Base-by-base conservation (phyloP, 2,797 vertebrate genomes). In the Botia kubotai region DNA sequence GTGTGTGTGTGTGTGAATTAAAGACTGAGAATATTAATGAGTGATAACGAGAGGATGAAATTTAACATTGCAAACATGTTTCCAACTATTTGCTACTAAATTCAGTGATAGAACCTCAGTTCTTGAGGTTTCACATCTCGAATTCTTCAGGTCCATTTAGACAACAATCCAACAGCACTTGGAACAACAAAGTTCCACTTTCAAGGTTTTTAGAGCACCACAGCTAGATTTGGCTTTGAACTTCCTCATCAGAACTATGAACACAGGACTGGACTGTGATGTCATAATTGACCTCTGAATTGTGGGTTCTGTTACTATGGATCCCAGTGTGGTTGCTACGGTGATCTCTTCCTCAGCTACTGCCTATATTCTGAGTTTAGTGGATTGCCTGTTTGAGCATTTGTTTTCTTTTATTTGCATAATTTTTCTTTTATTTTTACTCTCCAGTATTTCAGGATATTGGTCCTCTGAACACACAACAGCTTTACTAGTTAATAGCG, bases 61-160 rank as follows among this genome's bases (percentile, higher is more conserved):
- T 92, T 88, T 93, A 93, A 94, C 94, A 93, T 95, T 95, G 94
- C 62, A 39, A 71, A 74, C 52, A 53, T 14, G 0, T 50, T 21
- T 12, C 48, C 67, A 48, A 23, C 58, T 14, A 13, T 26, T 39
- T 46, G 29, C 46, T 53, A 29, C 63, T 65, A 46, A 65, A n/a
- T 29, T 79, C 50, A 4, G 50, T 57, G 2, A 12, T 16, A 21
- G 4, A 16, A 50, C 16, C 13, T 50, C 33, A 17, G 11, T 2
- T 2, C 16, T 5, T 19, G 14, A 13, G 21, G 8, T 13, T 26
- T 50, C 12, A 29, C 29, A 16, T 66, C 63, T 67, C 52, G 8
- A 55, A 55, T 57, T 12, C 12, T 17, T 2, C 46, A 13, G 10
- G 6, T 53, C 12, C 33, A 14, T n/a, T 46, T 55, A 57, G 2